Evolutionary conservation across 2,888 invertebrate genomes (phyloP).

Genomic region (Buathra laborator): DNA sequence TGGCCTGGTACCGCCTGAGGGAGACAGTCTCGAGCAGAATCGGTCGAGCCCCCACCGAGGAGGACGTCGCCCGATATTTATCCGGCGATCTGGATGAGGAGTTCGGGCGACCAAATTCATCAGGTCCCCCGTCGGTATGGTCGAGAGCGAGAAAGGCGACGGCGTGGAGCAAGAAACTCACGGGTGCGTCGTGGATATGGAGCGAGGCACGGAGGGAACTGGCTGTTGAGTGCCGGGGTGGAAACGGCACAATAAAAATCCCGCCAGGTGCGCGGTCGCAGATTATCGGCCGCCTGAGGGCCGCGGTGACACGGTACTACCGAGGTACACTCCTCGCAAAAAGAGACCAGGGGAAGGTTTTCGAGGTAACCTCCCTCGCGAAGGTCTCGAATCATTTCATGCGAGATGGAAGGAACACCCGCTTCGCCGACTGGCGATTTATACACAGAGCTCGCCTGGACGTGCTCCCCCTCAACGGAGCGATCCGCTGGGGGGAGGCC

Average conservation of each 20-base stretch:
- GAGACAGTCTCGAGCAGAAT: constrained; percentile 55
- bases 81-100: constrained; percentile 71
- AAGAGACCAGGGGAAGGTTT: constrained; percentile 13
- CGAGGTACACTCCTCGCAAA: constrained; percentile 53
- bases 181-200: constrained; percentile 72
- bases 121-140: constrained; percentile 67
- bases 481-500: constrained; percentile 59
- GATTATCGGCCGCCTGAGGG: constrained; percentile 29
- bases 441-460: constrained; percentile 80
- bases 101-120: constrained; percentile 65
- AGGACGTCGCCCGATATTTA: constrained; percentile 73
- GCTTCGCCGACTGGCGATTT: constrained; percentile 83
- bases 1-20: constrained; percentile 71
- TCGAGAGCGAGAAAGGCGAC: constrained; percentile 71
- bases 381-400: constrained; percentile 78
- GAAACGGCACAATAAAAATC: constrained; percentile 59
- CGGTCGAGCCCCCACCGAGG: constrained; percentile 42
- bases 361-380: constrained; percentile 59
- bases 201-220: constrained; percentile 52
- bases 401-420: constrained; percentile 70
- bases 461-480: constrained; percentile 77
- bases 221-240: constrained; percentile 30
- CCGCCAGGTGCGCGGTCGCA: constrained; percentile 57
- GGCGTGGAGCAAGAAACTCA: constrained; percentile 40
- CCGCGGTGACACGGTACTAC: constrained; percentile 38